phyloP scores from a whole-genome alignment of 1,140 invertebrate genomes.

The Adoxophyes honmai region DNA sequence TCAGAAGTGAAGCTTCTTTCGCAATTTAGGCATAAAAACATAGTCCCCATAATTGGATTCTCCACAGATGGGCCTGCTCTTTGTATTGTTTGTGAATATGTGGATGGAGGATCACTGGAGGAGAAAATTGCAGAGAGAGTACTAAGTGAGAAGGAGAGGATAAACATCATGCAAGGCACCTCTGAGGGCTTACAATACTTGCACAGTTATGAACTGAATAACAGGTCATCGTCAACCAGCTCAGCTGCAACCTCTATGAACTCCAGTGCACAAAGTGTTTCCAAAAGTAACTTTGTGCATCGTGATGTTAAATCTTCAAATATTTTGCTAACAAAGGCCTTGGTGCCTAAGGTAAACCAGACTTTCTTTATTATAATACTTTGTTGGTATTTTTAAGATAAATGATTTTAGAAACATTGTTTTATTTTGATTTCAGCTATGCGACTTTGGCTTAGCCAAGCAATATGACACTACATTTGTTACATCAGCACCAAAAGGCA shows the following conservation, averaged over 20 bases:
- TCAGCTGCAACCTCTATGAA: conserved; percentile 15
- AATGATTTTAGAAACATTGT: neutral
- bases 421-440: conserved; percentile 75
- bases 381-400: neutral
- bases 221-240: conserved; percentile 16
- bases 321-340: conserved; percentile 81
- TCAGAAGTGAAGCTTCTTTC: conserved; percentile 80
- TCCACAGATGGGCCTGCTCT: conserved; percentile 79
- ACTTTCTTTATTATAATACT: neutral
- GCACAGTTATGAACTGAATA: conserved; percentile 69
- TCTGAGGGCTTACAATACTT: conserved; percentile 81
- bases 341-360: conserved; percentile 79
- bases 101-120: conserved; percentile 83
- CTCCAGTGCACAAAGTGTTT: conserved; percentile 27
- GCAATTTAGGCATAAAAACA: conserved; percentile 82
- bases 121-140: conserved; percentile 76
- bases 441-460: conserved; percentile 85
- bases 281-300: conserved; percentile 78
- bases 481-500: conserved; percentile 81
- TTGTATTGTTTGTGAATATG: conserved; percentile 84
- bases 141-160: conserved; percentile 73
- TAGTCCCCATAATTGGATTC: conserved; percentile 82
- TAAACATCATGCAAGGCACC: conserved; percentile 80
- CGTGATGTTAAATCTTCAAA: conserved; percentile 88
- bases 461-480: conserved; percentile 72